phyloP scores from a whole-genome alignment of 2,797 vertebrate species.

The Pseudochromis fuscus region DNA sequence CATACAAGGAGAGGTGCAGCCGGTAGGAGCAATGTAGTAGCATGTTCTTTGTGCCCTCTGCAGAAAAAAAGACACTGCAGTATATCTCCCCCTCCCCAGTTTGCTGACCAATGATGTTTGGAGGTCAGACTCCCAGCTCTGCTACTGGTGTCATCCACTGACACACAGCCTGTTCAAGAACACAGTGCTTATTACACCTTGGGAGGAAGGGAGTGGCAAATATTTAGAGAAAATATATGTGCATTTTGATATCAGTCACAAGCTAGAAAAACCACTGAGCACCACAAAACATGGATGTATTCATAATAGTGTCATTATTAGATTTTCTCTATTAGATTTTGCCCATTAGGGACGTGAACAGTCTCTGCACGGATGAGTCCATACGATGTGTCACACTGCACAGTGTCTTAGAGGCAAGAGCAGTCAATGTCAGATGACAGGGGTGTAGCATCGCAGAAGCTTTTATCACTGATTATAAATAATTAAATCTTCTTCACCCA shows the following conservation, averaged over 20 bases:
- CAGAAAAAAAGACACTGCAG: conserved; percentile 71
- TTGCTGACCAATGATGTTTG: conserved; percentile 81
- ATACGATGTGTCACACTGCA: conserved; percentile 16
- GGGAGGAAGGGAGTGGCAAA: conserved; percentile 9
- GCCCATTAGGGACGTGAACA: background rate
- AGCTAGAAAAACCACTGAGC: conserved; percentile 6
- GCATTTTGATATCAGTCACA: conserved; percentile 5
- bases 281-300: background rate
- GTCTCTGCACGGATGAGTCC: conserved; percentile 8
- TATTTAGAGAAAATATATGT: background rate
- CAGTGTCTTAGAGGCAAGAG: conserved; percentile 5
- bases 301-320: background rate
- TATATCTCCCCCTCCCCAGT: conserved; percentile 63
- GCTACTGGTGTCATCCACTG: conserved; percentile 45
- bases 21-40: conserved; percentile 36
- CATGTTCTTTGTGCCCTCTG: conserved; percentile 68
- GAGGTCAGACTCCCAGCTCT: conserved; percentile 73
- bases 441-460: background rate
- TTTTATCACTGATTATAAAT: background rate
- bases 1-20: conserved; percentile 30
- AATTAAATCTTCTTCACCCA: no score
- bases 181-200: conserved; percentile 27
- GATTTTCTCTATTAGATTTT: background rate
- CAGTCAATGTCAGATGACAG: background rate
- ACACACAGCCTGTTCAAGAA: conserved; percentile 44